Percentiles rank a stretch among this genome's conserved stretches.
Conservation (phyloP, 2,888 invertebrate genomes). For the Scaptomyza parva region DNA sequence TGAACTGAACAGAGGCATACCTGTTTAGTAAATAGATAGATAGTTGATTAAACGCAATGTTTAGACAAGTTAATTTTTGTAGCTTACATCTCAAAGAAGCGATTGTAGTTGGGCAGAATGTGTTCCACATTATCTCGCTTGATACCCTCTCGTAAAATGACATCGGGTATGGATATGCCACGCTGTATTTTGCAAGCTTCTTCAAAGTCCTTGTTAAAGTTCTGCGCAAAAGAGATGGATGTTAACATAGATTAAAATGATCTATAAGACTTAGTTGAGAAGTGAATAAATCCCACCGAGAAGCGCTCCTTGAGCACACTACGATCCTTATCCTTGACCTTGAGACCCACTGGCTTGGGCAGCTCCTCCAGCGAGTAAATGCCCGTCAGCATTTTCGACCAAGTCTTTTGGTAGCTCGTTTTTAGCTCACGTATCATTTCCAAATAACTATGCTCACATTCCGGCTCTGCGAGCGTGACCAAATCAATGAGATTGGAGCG, state of each 20-base stretch:
- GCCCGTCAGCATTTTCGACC: conserved; percentile 92
- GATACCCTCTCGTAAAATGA: conserved; percentile 93
- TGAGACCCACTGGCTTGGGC: conserved; percentile 88
- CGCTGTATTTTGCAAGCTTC: conserved; percentile 94
- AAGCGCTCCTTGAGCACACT: conserved; percentile 95
- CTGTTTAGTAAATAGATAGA: conserved; percentile 81
- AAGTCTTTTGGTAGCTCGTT: conserved; percentile 87
- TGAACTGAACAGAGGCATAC: conserved; percentile 91
- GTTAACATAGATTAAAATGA: too few relatives aligned
- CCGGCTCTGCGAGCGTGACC: conserved; percentile 92
- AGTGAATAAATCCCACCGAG: conserved; percentile 87
- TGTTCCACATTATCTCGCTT: conserved; percentile 96
- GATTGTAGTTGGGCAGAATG: conserved; percentile 93
- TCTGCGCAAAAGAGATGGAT: conserved; percentile 86
- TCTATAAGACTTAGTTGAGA: background rate
- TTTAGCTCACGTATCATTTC: conserved; percentile 95
- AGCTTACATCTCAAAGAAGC: conserved; percentile 90
- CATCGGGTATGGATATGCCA: conserved; percentile 96
- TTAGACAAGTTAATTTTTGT: background rate
- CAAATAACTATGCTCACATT: conserved; percentile 93
- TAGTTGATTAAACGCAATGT: too few relatives aligned
- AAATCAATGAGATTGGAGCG: conserved; percentile 93
- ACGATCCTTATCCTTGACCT: conserved; percentile 93
- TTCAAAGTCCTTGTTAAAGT: conserved; percentile 98
- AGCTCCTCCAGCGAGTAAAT: conserved; percentile 90